A percentile compares a stretch with the other conserved stretches of the same genome.
These are phyloP conservation scores for Cheilosia soror DNA, from an alignment of 2,888 invertebrate genomes.

Conservation along the genomic window DNA sequence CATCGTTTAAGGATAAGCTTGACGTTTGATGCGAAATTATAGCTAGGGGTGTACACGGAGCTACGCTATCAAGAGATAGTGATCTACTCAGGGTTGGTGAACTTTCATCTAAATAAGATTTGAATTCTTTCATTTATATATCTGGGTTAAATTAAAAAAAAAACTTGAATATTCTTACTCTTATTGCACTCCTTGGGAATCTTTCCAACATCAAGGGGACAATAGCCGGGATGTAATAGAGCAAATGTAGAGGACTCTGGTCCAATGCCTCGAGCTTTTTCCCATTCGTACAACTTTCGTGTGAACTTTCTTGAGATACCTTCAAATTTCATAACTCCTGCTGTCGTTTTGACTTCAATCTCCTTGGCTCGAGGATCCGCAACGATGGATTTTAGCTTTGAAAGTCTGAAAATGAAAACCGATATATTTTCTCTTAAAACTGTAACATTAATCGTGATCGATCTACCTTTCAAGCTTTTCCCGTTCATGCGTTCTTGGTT, in stretches of 20 bases:
- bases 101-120: constrained; percentile 78
- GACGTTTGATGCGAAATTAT: constrained; percentile 88
- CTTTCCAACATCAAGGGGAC: constrained; percentile 82
- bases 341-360: constrained; percentile 92
- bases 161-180: constrained; percentile 75
- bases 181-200: constrained; percentile 81
- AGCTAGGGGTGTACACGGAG: constrained; percentile 84
- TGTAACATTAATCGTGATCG: neutral
- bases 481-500: constrained; percentile 86
- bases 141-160: constrained; percentile 7
- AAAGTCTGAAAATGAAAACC: constrained; percentile 78
- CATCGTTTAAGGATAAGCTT: constrained; percentile 89
- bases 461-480: constrained; percentile 85
- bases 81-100: constrained; percentile 87
- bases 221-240: constrained; percentile 87
- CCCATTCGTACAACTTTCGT: constrained; percentile 95
- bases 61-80: constrained; percentile 91
- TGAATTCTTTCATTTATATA: neutral
- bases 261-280: constrained; percentile 93
- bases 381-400: constrained; percentile 85
- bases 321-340: constrained; percentile 93
- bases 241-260: constrained; percentile 94
- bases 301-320: constrained; percentile 95
- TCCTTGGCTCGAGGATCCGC: constrained; percentile 86
- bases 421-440: neutral